A percentile compares a stretch with the other conserved stretches of the same genome.
Evolutionary conservation across 2,113 vertebrate genomes (phyloP).

Genomic region (Coptodon bakossiorum): DNA sequence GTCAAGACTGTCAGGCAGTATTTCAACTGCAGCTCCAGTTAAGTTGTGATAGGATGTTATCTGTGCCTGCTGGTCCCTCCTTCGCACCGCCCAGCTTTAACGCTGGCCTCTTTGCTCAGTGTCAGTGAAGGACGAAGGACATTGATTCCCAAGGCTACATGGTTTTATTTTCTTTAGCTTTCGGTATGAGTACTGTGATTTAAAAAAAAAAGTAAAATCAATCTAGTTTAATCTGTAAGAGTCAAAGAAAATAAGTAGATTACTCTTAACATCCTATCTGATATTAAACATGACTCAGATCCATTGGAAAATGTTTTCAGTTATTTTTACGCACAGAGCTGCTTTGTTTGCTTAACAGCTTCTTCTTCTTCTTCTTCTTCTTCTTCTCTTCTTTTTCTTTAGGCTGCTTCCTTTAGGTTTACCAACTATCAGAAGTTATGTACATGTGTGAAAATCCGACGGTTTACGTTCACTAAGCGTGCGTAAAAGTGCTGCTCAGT

Average conservation of each 20-base stretch:
- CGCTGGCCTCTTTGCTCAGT: background rate
- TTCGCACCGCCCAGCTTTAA: slow-evolving; percentile 25
- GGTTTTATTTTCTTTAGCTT: background rate
- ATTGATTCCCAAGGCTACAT: background rate
- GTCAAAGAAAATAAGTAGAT: background rate
- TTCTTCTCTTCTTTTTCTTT: background rate
- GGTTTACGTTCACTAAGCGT: background rate
- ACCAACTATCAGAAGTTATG: background rate
- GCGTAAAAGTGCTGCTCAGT: background rate
- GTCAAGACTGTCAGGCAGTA: slow-evolving; percentile 24
- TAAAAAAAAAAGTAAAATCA: background rate
- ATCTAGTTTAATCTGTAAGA: background rate
- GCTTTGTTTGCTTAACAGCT: background rate
- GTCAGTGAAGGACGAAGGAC: background rate
- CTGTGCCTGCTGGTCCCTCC: slow-evolving; percentile 51
- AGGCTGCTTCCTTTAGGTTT: background rate
- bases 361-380: background rate
- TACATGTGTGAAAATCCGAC: background rate
- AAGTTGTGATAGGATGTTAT: slow-evolving; percentile 38
- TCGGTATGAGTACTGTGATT: background rate
- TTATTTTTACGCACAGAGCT: background rate
- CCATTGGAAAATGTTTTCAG: background rate
- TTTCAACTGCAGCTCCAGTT: slow-evolving; percentile 5
- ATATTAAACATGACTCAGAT: background rate
- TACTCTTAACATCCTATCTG: background rate